Evolutionary conservation across 2,797 vertebrate genomes (phyloP), one percentile per base, ranked within the genome.

Genomic region (Dermochelys coriacea): DNA sequence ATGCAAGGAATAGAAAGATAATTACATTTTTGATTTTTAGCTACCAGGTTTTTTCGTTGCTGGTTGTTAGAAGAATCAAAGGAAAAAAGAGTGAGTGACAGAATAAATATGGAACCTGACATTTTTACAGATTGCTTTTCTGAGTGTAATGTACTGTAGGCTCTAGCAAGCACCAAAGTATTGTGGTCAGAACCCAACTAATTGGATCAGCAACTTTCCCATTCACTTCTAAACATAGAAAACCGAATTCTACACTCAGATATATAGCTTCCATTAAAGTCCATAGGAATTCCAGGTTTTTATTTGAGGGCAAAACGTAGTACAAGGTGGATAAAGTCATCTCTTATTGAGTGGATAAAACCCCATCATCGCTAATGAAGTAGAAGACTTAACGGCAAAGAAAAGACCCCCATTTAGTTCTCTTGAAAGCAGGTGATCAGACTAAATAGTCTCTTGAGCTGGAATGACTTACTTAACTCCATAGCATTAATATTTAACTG

Each of bases 341-440:
- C 29, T 87, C 74, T 21, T 75, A 61, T 82, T 52, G n/a, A n/a
- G 37, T 19, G 59, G 74, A 27, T 25, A 5, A 2, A 80, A 54
- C 37, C 80, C n/a, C 82, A 85, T 68, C 4, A 51, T 71, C 54
- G 51, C 91, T 88, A 84, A 61, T 47, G 80, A 87, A 51, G 77
- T 31, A 18, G 74, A 71, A 84, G 41, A 27, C 57, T 37, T 37
- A 71, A 86, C 18, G 84, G 77, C 54, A 93, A 95, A 82, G n/a
- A 85, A 94, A 85, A 80, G 8, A 83, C 9, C 27, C 37, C 49
- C 23, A 37, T 78, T 93, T 86, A 89, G 87, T 59, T 78, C 82
- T 89, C 83, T 80, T 88, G 80, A 82, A 77, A 47, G 55, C 88
- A 97, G 87, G 80, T 94, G 95, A 97, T 84, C 37, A 90, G 94